Evolutionary conservation across 2,113 vertebrate genomes (phyloP).

Genomic region (Gymnocephalus cernua): DNA sequence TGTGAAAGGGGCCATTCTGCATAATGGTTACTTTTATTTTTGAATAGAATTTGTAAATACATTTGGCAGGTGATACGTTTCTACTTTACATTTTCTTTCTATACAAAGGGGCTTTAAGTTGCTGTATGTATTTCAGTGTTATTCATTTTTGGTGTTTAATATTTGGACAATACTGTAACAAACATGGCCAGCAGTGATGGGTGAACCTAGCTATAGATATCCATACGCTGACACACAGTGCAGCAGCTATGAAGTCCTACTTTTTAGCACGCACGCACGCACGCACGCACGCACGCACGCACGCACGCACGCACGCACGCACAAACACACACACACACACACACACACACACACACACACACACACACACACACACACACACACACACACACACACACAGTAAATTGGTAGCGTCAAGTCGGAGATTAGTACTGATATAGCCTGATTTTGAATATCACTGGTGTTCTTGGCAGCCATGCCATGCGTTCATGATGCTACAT

Average conservation of each 20-base stretch:
- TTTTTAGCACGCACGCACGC: no score
- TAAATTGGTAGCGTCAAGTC: slow-evolving; percentile 68
- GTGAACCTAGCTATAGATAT: background rate
- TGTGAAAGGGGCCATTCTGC: background rate
- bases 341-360: no score
- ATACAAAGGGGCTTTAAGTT: background rate
- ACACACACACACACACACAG: slow-evolving; percentile 21
- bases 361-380: no score
- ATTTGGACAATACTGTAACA: background rate
- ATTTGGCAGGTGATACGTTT: no score
- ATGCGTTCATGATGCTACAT: slow-evolving; percentile 71
- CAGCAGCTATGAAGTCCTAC: slow-evolving; percentile 3
- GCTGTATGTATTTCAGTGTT: background rate
- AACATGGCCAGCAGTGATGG: background rate
- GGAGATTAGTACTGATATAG: slow-evolving; percentile 55
- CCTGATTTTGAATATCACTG: slow-evolving; percentile 56
- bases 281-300: background rate
- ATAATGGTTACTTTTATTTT: no score
- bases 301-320: no score
- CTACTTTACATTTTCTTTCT: background rate
- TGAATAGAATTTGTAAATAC: no score
- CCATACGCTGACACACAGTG: background rate
- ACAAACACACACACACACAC: slow-evolving; percentile 4
- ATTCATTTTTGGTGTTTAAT: background rate
- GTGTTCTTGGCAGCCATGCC: slow-evolving; percentile 70